phyloP scores from a whole-genome alignment of 1,140 invertebrate species.

The Cylas formicarius region DNA sequence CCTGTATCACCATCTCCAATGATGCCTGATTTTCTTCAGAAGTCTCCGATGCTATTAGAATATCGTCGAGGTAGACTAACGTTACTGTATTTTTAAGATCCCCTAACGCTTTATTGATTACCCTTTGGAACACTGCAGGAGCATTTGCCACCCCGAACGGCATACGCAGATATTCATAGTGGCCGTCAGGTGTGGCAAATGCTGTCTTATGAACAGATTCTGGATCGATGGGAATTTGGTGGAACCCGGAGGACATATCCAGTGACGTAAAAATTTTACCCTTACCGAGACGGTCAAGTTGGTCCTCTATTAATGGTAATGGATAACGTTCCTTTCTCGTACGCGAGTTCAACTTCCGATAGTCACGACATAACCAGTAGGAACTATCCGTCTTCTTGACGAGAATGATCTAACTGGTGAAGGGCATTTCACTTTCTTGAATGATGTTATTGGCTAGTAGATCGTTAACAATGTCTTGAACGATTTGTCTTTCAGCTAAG shows the following conservation, averaged over 20 bases:
- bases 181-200: slow-evolving; percentile 27
- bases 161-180: slow-evolving; percentile 33
- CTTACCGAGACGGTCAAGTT: slow-evolving; percentile 24
- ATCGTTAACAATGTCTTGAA: slow-evolving; percentile 11
- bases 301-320: slow-evolving; percentile 38
- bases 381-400: slow-evolving; percentile 33
- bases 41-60: slow-evolving; percentile 18
- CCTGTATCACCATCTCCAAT: slow-evolving; percentile 22
- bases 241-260: slow-evolving; percentile 29
- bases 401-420: slow-evolving; percentile 37
- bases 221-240: slow-evolving; percentile 33
- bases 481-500: slow-evolving; percentile 3
- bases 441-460: slow-evolving; percentile 36
- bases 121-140: slow-evolving; percentile 29
- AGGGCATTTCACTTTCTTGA: slow-evolving; percentile 36
- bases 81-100: slow-evolving; percentile 6
- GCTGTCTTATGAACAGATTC: slow-evolving; percentile 33
- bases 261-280: slow-evolving; percentile 30
- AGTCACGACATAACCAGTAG: slow-evolving; percentile 34
- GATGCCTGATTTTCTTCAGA: slow-evolving; percentile 21
- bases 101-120: slow-evolving; percentile 32
- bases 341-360: slow-evolving; percentile 29
- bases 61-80: slow-evolving; percentile 24
- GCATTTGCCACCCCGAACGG: slow-evolving; percentile 40
- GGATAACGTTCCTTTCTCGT: slow-evolving; percentile 31